Base-by-base conservation (phyloP, 2,797 vertebrate species). In the Acestrorhynchus altus region DNA sequence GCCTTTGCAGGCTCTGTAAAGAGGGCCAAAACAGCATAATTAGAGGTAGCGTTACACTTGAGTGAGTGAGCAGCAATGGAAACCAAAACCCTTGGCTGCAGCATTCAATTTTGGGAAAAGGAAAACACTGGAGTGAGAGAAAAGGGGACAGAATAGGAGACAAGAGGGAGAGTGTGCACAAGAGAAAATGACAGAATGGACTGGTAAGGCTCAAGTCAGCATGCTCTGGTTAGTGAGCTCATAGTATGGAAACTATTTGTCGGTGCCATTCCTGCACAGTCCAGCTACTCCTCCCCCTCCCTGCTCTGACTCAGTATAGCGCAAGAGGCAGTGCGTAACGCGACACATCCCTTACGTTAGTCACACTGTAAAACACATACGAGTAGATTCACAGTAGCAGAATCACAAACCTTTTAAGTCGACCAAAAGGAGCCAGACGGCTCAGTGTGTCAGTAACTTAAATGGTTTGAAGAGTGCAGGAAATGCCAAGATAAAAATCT, bases 241-340 rank as follows among this genome's bases (percentile, higher is more conserved):
- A 87, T 86, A 84, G 81, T 84, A 88, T 89, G 92, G 92, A 93
- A 93, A 94, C 85, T 92, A 92, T 93, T 90, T 85, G 46, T 85
- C 76, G 81, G 68, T 80, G 76, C 60, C 72, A 79, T 78, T 79
- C 59, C 6, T 67, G 74, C 77, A 74, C 71, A 83, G 78, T 78
- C 57, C 22, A 40, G 72, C 73, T 64, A 44, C 64, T 56, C 59
- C 71, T 77, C 56, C 57, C 69, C 46, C 46, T 73, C 63, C 73
- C 24, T 42, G 26, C 66, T 70, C 66, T 64, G 72, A 80, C 49
- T 75, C 72, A 71, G 39, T 57, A 26, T 8, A 69, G 39, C 42
- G 68, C 8, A 24, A 66, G 76, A 72, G 47, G 63, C 56, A n/a
- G 39, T 8, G 4, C 26, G 31, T 52, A 73, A 59, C 0, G 44